Conservation (phyloP, 2,888 invertebrate species). For the Ditylenchus weischeri region DNA sequence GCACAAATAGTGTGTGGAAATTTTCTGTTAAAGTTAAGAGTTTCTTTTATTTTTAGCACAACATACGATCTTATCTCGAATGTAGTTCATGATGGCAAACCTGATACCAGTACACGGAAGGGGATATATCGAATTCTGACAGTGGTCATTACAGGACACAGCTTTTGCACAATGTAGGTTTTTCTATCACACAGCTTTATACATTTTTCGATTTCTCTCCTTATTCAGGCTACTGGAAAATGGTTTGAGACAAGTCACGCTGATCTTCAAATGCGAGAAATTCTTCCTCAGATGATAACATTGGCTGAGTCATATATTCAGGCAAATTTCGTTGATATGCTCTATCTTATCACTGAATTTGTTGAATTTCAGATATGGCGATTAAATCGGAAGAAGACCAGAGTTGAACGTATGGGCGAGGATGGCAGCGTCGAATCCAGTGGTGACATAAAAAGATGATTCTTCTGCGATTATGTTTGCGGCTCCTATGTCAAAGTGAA, state of each 20-base stretch:
- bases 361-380: constrained; percentile 44
- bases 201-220: constrained; percentile 8
- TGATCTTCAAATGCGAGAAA: constrained; percentile 95
- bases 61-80: constrained; percentile 96
- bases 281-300: constrained; percentile 98
- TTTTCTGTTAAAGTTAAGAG: no score
- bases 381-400: constrained; percentile 53
- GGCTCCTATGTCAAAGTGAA: not conserved
- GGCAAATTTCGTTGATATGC: constrained; percentile 37
- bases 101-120: constrained; percentile 59
- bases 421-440: constrained; percentile 15
- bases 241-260: constrained; percentile 77
- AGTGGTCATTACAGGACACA: constrained; percentile 93
- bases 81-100: constrained; percentile 96
- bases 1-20: constrained; percentile 64
- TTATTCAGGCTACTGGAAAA: constrained; percentile 71
- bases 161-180: constrained; percentile 74
- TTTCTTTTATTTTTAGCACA: constrained; percentile 62
- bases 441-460: constrained; percentile 14
- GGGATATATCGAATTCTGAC: constrained; percentile 57
- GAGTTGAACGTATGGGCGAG: constrained; percentile 51
- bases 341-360: constrained; percentile 12
- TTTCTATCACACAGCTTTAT: not conserved
- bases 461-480: constrained; percentile 4
- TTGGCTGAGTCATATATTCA: constrained; percentile 98